Percentiles rank a stretch among this genome's conserved stretches.
Conservation (phyloP, 1,140 invertebrate genomes). For the Aphaenogaster rudis region DNA sequence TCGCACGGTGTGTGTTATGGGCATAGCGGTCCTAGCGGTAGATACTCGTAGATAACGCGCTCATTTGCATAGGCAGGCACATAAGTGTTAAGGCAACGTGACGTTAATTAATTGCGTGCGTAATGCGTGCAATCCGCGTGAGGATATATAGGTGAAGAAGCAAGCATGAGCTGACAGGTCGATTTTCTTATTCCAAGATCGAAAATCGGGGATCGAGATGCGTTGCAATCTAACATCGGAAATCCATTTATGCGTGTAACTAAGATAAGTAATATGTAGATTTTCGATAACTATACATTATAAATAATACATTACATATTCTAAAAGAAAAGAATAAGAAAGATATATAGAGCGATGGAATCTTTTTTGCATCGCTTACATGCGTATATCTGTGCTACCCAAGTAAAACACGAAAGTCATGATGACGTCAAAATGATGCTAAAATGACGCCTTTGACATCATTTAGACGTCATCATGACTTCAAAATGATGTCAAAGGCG, state of each 20-base stretch:
- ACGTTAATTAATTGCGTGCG: conserved; percentile 58
- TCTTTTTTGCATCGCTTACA: neutral
- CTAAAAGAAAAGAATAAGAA: neutral
- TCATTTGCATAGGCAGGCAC: conserved; percentile 77
- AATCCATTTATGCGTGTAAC: neutral
- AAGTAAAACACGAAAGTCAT: too few relatives aligned
- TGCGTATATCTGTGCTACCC: neutral
- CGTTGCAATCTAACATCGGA: neutral
- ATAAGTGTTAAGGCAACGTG: conserved; percentile 72
- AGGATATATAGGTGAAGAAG: conserved; percentile 51
- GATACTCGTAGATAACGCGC: conserved; percentile 76
- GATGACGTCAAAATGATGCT: too few relatives aligned
- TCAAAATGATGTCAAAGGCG: too few relatives aligned
- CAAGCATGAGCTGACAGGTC: conserved; percentile 18
- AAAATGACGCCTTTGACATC: too few relatives aligned
- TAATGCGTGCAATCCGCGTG: conserved; percentile 14
- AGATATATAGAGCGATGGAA: neutral
- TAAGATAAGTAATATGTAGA: neutral
- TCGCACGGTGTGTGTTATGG: conserved; percentile 78
- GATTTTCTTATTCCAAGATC: neutral
- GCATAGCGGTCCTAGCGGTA: conserved; percentile 81
- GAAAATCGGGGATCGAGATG: neutral
- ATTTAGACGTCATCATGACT: too few relatives aligned
- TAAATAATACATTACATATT: neutral
- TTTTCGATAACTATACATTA: neutral